Evolutionary conservation across 2,888 invertebrate genomes (phyloP), one percentile per base, ranked within the genome.

Genomic region (Epiblema foenella): DNA sequence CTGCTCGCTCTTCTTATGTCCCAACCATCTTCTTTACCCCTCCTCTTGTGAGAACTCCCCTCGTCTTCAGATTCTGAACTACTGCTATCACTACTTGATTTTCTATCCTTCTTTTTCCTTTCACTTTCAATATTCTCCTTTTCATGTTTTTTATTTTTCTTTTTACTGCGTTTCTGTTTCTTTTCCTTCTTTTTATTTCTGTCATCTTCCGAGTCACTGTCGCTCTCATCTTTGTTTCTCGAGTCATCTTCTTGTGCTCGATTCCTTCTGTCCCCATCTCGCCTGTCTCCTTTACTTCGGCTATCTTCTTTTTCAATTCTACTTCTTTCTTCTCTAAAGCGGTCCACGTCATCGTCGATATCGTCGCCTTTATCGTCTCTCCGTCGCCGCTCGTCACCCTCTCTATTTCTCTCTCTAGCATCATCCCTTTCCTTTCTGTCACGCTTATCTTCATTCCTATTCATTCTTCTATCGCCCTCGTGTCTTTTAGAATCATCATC

Each of bases 1-100:
- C 73, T 75, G 57, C 79, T 79, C 5, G 60, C 76, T n/a, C 78
- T 74, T 74, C 77, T 75, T 68, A 85, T 81, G 74, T 88, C 83
- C 78, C 83, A 85, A 42, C 75, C 81, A 72, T 71, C 67, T 5
- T 63, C 59, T 10, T 58, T 56, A n/a, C 20, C 54, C 52, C 46
- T 37, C 51, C n/a, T 54, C 37, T 58, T 49, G 2, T 62, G 1
- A n/a, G 54, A n/a, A 42, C 54, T 58, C 51, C 29, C 37, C 17
- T 66, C 65, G 12, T 62, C 65, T 5, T 62, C 59, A 18, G 58
- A 29, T 11, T 68, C 59, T 2, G 70, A 68, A 57, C 66, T 56
- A 33, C 70, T 69, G 18, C 68, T 37, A 57, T 54, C 49, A 4
- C 54, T 46, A 11, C 62, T 20, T 20, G 42, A 18, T 29, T 33